Evolutionary conservation across 2,797 vertebrate genomes (phyloP), one percentile per base, ranked within the genome.

Genomic region (Amniataba percoides): DNA sequence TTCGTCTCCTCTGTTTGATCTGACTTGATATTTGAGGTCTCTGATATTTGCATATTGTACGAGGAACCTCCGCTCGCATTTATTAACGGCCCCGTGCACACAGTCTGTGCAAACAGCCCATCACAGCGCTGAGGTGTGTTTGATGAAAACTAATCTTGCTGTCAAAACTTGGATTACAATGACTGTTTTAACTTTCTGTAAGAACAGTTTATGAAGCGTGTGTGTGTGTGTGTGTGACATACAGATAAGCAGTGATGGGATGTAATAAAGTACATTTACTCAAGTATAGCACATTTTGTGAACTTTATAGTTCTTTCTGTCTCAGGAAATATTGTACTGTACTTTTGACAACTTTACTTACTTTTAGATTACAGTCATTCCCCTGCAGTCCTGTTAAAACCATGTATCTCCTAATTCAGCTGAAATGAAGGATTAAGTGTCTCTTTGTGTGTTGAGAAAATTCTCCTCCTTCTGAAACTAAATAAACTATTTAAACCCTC

Each of bases 1-100:
- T 12, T 13, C 73, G 40, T 65, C 53, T 65, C 71, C 14, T 39
- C 23, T 74, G 69, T 79, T 71, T 71, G 70, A 74, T 51, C 53
- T 40, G 31, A 65, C 49, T 60, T n/a, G 5, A 78, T 60, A 65
- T 80, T 56, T 65, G 45, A 72, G 21, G 18, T 27, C 12, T 57
- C 40, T 65, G 16, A 61, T 86, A 48, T 83, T 77, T 77, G 42
- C 61, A 52, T n/a, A 52, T 21, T 31, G 27, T 34, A 49, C 12
- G 46, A 39, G 43, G 46, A 52, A 16, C n/a, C 11, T 46, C 4
- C 11, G 6, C 27, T 27, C 13, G 45, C 64, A 23, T 58, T 65
- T 48, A 49, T 63, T 56, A 61, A 18, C 9, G 16, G 56, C n/a
- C 27, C 43, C 62, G 49, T 21, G 48, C 61, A 53, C 14, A 76